These are phyloP conservation scores for Apamea sordens DNA, from an alignment of 2,888 invertebrate genomes.

Conservation along the genomic window DNA sequence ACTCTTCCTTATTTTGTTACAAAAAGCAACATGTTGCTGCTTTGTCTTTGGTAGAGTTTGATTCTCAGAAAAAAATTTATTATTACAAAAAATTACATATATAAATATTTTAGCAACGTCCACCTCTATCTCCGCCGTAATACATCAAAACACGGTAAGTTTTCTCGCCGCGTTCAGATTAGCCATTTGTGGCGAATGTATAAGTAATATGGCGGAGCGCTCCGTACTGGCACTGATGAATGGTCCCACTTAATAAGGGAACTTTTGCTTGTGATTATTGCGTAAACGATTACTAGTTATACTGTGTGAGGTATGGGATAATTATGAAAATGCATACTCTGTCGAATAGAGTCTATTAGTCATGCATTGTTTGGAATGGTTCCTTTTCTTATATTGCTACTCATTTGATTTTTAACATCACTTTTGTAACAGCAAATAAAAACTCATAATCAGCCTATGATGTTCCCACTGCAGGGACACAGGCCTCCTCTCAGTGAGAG, in stretches of 20 bases:
- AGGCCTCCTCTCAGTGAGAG: background rate
- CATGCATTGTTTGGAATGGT: background rate
- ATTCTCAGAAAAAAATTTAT: too few relatives aligned
- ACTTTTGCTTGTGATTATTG: constrained; percentile 56
- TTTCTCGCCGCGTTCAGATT: constrained; percentile 71
- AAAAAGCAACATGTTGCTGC: background rate
- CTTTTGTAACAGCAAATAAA: background rate
- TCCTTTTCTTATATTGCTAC: background rate
- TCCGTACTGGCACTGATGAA: constrained; percentile 80
- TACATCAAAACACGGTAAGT: constrained; percentile 73
- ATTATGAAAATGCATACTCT: background rate
- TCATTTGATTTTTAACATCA: background rate
- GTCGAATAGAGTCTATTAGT: constrained; percentile 4
- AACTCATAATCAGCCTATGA: background rate
- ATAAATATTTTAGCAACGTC: constrained; percentile 28
- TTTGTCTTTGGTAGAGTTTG: background rate
- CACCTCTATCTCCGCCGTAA: constrained; percentile 47
- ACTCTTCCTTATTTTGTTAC: background rate
- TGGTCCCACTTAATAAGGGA: constrained; percentile 65
- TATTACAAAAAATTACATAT: too few relatives aligned
- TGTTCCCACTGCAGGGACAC: background rate
- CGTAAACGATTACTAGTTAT: constrained; percentile 31
- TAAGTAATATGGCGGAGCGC: constrained; percentile 77
- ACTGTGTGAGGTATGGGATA: constrained; percentile 17
- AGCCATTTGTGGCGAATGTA: constrained; percentile 79